Percentiles rank a stretch among this genome's conserved stretches.
phyloP scores from a whole-genome alignment of 2,888 invertebrate genomes.

The Tryphoninae sp. region DNA sequence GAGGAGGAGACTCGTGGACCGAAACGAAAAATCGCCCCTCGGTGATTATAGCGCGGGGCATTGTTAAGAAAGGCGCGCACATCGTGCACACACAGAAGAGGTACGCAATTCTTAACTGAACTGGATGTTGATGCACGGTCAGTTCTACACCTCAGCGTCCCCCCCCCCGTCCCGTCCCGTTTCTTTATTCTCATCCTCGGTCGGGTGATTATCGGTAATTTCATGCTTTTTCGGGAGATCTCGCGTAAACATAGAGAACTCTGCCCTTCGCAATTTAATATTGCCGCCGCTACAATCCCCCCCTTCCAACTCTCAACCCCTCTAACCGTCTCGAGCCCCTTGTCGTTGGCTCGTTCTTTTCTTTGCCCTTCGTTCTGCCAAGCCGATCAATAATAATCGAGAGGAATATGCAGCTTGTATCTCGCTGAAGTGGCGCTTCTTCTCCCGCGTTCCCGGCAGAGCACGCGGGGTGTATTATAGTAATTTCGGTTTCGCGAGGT shows the following conservation, averaged over 20 bases:
- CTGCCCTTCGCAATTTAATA: conserved; percentile 76
- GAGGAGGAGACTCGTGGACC: conserved; percentile 30
- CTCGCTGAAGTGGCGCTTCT: conserved; percentile 64
- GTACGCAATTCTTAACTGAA: conserved; percentile 53
- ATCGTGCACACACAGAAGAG: conserved; percentile 32
- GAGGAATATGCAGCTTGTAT: conserved; percentile 75
- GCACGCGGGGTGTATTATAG: conserved; percentile 76
- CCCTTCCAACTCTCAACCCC: neutral
- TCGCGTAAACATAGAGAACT: conserved; percentile 78
- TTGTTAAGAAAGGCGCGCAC: conserved; percentile 54
- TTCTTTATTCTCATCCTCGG: conserved; percentile 42
- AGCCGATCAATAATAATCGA: conserved; percentile 79
- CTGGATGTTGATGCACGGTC: conserved; percentile 39
- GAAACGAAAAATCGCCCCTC: conserved; percentile 12
- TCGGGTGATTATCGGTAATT: conserved; percentile 79
- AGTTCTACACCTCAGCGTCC: conserved; percentile 38
- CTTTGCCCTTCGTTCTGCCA: conserved; percentile 49
- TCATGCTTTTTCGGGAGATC: conserved; percentile 77
- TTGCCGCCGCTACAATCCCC: conserved; percentile 62
- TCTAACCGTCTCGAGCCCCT: neutral
- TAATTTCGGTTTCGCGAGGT: conserved; percentile 73
- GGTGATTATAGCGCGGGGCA: conserved; percentile 65
- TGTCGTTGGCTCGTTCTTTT: conserved; percentile 7
- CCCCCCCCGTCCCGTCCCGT: conserved; percentile 24
- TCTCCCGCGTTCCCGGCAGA: conserved; percentile 47